These are phyloP conservation scores for Halcyon leucocephala DNA, from an alignment of 2,797 vertebrate genomes.

Conservation along the genomic window DNA sequence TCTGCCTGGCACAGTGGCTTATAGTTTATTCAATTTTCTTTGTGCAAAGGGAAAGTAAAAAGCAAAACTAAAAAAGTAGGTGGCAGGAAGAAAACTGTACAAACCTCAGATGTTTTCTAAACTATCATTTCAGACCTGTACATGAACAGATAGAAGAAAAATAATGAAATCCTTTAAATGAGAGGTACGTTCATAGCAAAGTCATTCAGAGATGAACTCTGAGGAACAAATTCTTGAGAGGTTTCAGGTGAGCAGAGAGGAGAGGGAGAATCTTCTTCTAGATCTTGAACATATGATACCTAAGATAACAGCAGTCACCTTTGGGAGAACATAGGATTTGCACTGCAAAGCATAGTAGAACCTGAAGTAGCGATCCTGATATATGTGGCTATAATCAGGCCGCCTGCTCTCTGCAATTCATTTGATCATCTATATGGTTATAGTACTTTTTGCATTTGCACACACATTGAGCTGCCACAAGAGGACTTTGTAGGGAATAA, in stretches of 20 bases:
- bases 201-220: neutral
- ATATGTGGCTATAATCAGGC: fast-evolving
- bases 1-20: neutral
- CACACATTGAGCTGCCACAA: neutral
- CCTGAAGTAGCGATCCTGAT: neutral
- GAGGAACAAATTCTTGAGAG: neutral
- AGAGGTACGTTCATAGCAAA: neutral
- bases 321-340: neutral
- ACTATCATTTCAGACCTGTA: neutral
- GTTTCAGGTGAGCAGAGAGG: neutral
- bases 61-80: neutral
- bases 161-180: neutral
- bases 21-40: constrained; percentile 33
- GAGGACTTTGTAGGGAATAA: neutral
- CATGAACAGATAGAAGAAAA: neutral
- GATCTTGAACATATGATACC: neutral
- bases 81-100: neutral
- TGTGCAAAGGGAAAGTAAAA: neutral
- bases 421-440: neutral
- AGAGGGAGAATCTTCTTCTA: neutral
- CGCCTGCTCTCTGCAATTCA: neutral
- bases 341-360: neutral
- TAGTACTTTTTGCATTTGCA: neutral
- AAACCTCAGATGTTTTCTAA: neutral
- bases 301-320: neutral